phyloP scores from a whole-genome alignment of 2,113 vertebrate species.

The Hippocampus mohnikei region DNA sequence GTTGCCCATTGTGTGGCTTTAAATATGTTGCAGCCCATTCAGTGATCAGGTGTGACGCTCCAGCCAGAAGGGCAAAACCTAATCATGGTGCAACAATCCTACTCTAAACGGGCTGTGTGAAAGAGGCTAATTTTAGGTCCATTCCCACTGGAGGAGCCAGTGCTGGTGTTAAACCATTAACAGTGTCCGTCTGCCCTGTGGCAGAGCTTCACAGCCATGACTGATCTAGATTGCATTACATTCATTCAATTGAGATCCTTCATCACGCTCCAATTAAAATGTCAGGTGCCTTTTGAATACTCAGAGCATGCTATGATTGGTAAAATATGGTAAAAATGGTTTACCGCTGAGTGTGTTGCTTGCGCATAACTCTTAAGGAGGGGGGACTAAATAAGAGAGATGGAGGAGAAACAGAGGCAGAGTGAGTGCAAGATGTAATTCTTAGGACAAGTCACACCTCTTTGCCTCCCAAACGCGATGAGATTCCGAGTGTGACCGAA shows the following conservation, averaged over 20 bases:
- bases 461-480: slow-evolving; percentile 68
- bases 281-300: slow-evolving; percentile 67
- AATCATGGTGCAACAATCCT: background rate
- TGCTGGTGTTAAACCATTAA: slow-evolving; percentile 25
- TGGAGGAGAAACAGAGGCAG: slow-evolving; percentile 35
- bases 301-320: slow-evolving; percentile 69
- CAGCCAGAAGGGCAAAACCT: background rate
- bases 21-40: background rate
- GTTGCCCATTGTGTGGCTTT: slow-evolving; percentile 1
- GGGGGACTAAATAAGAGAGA: slow-evolving; percentile 44
- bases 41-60: background rate
- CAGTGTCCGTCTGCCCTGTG: slow-evolving; percentile 42
- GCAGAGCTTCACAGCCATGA: slow-evolving; percentile 46
- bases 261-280: slow-evolving; percentile 75
- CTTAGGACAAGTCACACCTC: slow-evolving; percentile 65
- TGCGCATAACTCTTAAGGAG: slow-evolving; percentile 62
- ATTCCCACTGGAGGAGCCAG: slow-evolving; percentile 12
- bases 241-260: slow-evolving; percentile 76
- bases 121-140: slow-evolving; percentile 3
- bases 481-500: slow-evolving; percentile 61
- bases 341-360: slow-evolving; percentile 61
- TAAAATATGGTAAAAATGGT: slow-evolving; percentile 74
- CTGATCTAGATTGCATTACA: slow-evolving; percentile 72
- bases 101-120: slow-evolving; percentile 10
- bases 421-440: slow-evolving; percentile 48